A percentile compares a stretch with the other conserved stretches of the same genome.
Conservation (phyloP, 35 echinoderm and acorn worm species). For the Nesometra sesokonis region DNA sequence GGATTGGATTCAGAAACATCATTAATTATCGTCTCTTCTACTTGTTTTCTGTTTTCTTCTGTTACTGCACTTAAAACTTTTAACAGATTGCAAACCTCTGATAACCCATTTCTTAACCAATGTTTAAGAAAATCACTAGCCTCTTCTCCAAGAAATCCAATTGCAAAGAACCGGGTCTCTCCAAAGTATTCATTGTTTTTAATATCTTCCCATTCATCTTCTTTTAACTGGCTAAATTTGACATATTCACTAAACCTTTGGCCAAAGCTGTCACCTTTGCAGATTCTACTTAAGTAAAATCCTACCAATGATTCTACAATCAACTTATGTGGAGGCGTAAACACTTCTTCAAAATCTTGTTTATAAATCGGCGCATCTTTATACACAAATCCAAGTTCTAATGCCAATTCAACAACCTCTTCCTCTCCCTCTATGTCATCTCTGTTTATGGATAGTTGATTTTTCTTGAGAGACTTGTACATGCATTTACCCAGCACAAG, state of each 20-base stretch:
- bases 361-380: background rate
- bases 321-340: background rate
- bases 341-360: background rate
- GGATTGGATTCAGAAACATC: too few species aligned
- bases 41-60: too few species aligned
- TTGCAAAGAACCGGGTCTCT: background rate
- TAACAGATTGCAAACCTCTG: too few species aligned
- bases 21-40: too few species aligned
- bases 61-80: too few species aligned
- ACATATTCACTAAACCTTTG: too few species aligned
- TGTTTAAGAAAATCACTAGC: background rate
- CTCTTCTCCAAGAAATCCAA: background rate
- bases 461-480: background rate
- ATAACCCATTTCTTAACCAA: background rate
- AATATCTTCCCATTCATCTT: background rate
- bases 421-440: background rate
- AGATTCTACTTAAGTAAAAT: background rate
- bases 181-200: background rate
- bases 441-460: background rate
- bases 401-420: background rate
- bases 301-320: background rate
- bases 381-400: background rate
- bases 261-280: too few species aligned
- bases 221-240: background rate
- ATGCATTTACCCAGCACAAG: background rate